Evolutionary conservation across 2,797 vertebrate genomes (phyloP).

Genomic region (Melanotaenia boesemani): DNA sequence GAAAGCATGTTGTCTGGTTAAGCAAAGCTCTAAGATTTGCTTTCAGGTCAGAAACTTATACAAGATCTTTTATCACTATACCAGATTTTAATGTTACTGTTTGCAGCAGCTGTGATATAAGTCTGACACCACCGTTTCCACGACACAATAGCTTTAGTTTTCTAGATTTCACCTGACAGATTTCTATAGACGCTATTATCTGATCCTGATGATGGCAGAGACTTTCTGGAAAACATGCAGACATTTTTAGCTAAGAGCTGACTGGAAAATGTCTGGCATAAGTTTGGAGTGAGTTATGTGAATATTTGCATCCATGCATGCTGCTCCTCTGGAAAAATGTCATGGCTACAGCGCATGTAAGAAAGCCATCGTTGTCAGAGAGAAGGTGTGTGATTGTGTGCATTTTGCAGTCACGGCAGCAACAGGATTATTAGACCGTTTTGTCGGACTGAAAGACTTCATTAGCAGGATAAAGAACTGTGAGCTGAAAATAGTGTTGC

Average conservation of each 20-base stretch:
- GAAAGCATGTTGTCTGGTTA: background rate
- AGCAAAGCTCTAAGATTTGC: background rate
- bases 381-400: background rate
- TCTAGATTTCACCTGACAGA: no score
- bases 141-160: no score
- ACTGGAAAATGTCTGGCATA: background rate
- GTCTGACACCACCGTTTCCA: no score
- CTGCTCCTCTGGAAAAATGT: background rate
- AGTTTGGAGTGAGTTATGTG: background rate
- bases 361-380: no score
- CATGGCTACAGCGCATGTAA: no score
- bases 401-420: background rate
- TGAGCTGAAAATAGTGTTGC: slow-evolving; percentile 1
- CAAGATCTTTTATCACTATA: no score
- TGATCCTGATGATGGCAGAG: no score
- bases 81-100: no score
- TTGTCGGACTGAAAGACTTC: background rate
- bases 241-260: background rate
- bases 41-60: background rate
- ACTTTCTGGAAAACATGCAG: no score
- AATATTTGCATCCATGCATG: background rate
- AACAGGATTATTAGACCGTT: background rate
- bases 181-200: no score
- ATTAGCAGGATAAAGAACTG: background rate
- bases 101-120: no score